Base-by-base conservation (phyloP, 2,888 invertebrate species). In the Agriotes lineatus region DNA sequence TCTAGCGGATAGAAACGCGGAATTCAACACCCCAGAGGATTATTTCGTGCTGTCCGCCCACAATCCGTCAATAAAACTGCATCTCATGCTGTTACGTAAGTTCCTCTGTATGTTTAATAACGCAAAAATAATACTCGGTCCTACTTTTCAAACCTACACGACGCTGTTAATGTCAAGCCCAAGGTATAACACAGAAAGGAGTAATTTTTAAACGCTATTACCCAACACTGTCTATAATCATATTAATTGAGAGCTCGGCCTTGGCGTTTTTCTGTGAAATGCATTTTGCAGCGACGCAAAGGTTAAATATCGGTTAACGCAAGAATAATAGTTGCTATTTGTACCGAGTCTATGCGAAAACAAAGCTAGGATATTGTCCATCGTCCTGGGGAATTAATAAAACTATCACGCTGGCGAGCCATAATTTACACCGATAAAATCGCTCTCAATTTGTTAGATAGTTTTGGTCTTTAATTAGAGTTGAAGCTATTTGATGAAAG, bases 191-290 rank as follows among this genome's bases (percentile, higher is more conserved):
- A 56, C 20, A 56, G 56, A 56, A 56, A 56, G 56, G 56, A 56
- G 56, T 56, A 35, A 52, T 56, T 56, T 56, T 56, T 39, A 56
- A 56, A 56, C 20, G 39, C 19, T 56, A 37, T 56, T 56, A 19
- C 56, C 56, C 16, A 56, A 56, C 56, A 39, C 18, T 52, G 52
- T 52, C 56, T 35, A 56, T 62, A 62, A 62, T 62, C 39, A 56
- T 63, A 63, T 56, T 63, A 63, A 63, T 54, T 63, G 54, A 44
- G 44, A 56, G 62, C 56, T 56, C 20, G 44, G 33, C 63, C 56
- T 63, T 63, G 56, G 39, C 52, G 56, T 56, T 63, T 56, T 63
- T 56, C 63, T 44, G 25, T 56, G 56, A 63, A 56, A 63, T 54
- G 52, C 62, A 63, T 62, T 35, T 42, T 54, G 30, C 52, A 54